These are phyloP conservation scores for Ophonus ardosiacus DNA, from an alignment of 2,888 invertebrate species.

Conservation along the genomic window DNA sequence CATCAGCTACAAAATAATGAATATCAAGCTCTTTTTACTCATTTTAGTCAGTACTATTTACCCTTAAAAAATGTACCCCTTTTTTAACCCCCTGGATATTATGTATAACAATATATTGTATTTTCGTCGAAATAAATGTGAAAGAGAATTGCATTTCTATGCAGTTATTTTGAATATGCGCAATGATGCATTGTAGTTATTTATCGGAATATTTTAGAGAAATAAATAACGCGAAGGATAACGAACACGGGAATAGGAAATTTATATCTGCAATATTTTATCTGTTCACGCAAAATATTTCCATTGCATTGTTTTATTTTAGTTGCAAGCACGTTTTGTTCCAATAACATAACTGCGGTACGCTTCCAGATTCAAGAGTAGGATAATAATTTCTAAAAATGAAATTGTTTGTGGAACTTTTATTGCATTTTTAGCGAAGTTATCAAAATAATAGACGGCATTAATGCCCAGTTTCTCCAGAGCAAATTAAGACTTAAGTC, in stretches of 20 bases:
- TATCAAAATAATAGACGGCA: no score
- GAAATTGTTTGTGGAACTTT: not conserved
- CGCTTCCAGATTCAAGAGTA: not conserved
- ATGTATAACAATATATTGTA: not conserved
- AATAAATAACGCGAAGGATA: conserved; percentile 30
- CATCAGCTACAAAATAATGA: no score
- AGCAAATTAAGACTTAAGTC: no score
- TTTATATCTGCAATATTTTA: conserved; percentile 41
- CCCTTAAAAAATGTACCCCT: no score
- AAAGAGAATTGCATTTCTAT: conserved; percentile 2
- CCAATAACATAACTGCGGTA: conserved; percentile 16
- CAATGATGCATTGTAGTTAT: conserved; percentile 26
- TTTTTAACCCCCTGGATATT: no score
- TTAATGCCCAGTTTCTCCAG: no score
- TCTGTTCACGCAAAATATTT: conserved; percentile 35
- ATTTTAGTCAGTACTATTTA: no score
- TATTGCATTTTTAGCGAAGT: not conserved
- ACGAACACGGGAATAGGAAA: conserved; percentile 19
- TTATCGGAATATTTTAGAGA: conserved; percentile 33
- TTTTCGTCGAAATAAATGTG: not conserved
- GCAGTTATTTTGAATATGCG: conserved; percentile 20
- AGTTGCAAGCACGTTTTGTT: conserved; percentile 7
- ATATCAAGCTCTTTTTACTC: no score
- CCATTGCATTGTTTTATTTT: conserved; percentile 26
- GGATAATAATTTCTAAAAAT: not conserved